Evolutionary conservation across 2,797 vertebrate genomes (phyloP).

Genomic region (Perodicticus potto): DNA sequence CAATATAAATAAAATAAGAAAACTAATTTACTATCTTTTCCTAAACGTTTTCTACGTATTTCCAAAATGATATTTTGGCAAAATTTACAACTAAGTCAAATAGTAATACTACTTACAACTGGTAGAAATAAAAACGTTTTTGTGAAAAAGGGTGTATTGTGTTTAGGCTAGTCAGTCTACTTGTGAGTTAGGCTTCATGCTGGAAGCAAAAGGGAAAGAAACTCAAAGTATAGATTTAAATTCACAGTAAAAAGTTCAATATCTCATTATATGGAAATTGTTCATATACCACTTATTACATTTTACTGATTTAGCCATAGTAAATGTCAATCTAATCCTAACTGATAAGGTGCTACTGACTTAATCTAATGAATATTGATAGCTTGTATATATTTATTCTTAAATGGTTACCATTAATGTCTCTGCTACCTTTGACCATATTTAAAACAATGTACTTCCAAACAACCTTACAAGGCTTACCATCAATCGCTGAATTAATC

Average conservation of each 20-base stretch:
- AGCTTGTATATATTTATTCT: slow-evolving; percentile 21
- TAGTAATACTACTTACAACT: neutral
- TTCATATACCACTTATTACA: neutral
- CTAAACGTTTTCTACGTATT: slow-evolving; percentile 26
- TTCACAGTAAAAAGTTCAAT: slow-evolving; percentile 38
- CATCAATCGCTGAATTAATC: slow-evolving; percentile 33
- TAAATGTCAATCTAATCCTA: slow-evolving; percentile 30
- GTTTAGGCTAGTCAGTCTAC: neutral
- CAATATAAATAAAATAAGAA: slow-evolving; percentile 34
- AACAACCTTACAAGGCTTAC: slow-evolving; percentile 15
- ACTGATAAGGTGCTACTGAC: slow-evolving; percentile 26
- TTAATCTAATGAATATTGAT: slow-evolving; percentile 40
- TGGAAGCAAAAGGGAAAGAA: neutral
- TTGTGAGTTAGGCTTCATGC: slow-evolving; percentile 22
- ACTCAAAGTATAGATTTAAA: neutral
- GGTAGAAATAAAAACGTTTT: slow-evolving; percentile 17
- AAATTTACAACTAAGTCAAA: slow-evolving; percentile 40
- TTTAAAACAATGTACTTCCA: slow-evolving; percentile 33
- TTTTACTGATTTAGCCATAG: neutral
- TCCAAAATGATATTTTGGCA: slow-evolving; percentile 42
- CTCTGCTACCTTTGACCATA: slow-evolving; percentile 15
- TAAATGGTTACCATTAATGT: slow-evolving; percentile 38
- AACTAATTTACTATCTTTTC: slow-evolving; percentile 21
- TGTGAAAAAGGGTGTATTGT: neutral
- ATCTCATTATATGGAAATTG: slow-evolving; percentile 5